These are phyloP conservation scores for Thalassarche chlororhynchos DNA, from an alignment of 2,113 vertebrate genomes.

Conservation along the genomic window DNA sequence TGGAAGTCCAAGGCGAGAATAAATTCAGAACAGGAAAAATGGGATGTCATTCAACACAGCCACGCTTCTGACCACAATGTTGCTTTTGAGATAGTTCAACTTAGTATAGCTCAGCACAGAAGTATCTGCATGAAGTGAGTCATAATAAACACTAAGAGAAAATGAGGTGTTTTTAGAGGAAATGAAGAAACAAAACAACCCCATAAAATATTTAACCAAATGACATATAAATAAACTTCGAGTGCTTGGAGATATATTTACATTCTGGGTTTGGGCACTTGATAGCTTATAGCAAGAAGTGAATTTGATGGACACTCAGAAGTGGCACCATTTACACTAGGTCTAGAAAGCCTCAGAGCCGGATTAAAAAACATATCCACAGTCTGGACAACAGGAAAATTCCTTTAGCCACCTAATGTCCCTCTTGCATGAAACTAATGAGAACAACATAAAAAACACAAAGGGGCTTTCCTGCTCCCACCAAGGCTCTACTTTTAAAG, in stretches of 20 bases:
- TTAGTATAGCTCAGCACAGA: background rate
- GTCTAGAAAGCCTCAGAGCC: background rate
- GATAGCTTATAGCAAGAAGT: background rate
- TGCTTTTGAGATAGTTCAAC: background rate
- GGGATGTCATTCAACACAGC: background rate
- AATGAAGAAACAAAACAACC: background rate
- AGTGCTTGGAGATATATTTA: background rate
- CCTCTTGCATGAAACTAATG: background rate
- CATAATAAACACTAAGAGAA: background rate
- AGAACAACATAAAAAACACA: background rate
- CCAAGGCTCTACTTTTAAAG: background rate
- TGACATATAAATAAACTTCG: background rate
- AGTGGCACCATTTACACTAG: background rate
- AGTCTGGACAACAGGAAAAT: background rate
- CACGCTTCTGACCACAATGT: background rate
- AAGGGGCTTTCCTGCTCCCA: background rate
- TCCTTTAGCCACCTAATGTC: background rate
- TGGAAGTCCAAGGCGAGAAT: background rate
- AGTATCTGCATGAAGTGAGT: background rate
- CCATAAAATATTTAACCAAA: background rate
- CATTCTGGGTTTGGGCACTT: background rate
- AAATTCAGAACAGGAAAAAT: background rate
- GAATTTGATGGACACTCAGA: background rate
- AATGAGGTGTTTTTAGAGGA: background rate
- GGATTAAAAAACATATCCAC: background rate